Evolutionary conservation across 1,140 invertebrate species (phyloP), one percentile per base, ranked within the genome.

Genomic region (Drosophila melanica): DNA sequence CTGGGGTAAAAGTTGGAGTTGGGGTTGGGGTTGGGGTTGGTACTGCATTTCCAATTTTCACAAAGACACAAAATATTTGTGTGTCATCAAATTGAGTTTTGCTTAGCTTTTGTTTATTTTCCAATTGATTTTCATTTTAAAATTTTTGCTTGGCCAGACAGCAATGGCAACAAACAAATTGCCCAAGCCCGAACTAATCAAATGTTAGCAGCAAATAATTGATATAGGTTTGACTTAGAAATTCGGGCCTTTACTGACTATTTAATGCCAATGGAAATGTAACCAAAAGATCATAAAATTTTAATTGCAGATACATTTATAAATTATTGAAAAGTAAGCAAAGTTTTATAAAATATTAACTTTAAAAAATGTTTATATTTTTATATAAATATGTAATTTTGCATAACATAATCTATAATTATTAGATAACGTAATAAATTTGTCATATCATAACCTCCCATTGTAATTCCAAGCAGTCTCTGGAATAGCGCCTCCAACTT

Each of bases 31-130:
- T 0, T 23, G 41, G 6, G 30, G 41, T 12, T 10, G 41, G 10
- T 27, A 9, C 27, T 58, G 55, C 27, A 58, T 58, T 58, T 58
- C 58, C 37, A 53, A 57, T 35, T 55, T 33, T 4, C 41, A 2
- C 27, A 44, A 27, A 27, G 33, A 50, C 23, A 42, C 51, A 44
- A 45, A 74, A 70, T 42, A 57, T 60, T 63, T 74, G 48, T 35
- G 57, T 74, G 55, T 73, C 55, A 60, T 68, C 70, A 60, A 59
- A 68, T 73, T 73, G 70, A 54, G 66, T 60, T 73, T 54, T 60
- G 64, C 55, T 62, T 53, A 55, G 65, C 64, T 53, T 2, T 55
- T 73, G 70, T 73, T 73, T 73, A 41, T 60, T 68, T 60, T 60
- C 41, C 70, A 60, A 73, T 68, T 53, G 64, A 73, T 54, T 73